Conservation (phyloP, 2,888 invertebrate species). For the Dynastes hyllus region DNA sequence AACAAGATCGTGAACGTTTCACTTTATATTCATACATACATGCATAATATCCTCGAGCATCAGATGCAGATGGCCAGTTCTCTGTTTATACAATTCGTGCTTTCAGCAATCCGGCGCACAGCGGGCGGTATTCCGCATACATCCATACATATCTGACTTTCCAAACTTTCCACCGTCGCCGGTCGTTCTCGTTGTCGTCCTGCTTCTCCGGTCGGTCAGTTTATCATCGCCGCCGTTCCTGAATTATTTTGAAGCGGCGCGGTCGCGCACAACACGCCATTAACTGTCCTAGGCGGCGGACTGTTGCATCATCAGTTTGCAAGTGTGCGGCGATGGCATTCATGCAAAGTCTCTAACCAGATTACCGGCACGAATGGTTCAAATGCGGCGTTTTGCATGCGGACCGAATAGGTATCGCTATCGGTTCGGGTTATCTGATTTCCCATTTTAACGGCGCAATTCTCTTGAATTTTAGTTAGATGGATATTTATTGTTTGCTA, state of each 20-base stretch:
- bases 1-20: slow-evolving; percentile 34
- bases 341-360: slow-evolving; percentile 45
- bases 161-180: slow-evolving; percentile 28
- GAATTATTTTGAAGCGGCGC: slow-evolving; percentile 39
- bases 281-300: slow-evolving; percentile 5
- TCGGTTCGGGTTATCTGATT: slow-evolving; percentile 19
- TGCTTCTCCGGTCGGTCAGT: slow-evolving; percentile 31
- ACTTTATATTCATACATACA: slow-evolving; percentile 44
- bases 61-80: slow-evolving; percentile 24
- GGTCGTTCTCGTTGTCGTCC: background rate
- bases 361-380: slow-evolving; percentile 28
- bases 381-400: slow-evolving; percentile 34
- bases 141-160: slow-evolving; percentile 38
- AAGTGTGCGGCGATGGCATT: slow-evolving; percentile 37
- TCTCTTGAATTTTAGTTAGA: slow-evolving; percentile 1
- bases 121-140: slow-evolving; percentile 24
- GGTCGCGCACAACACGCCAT: slow-evolving; percentile 32
- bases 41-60: slow-evolving; percentile 18
- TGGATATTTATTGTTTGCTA: background rate
- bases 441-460: slow-evolving; percentile 1
- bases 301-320: slow-evolving; percentile 44
- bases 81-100: slow-evolving; percentile 30
- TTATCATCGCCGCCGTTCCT: slow-evolving; percentile 35
- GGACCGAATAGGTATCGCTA: slow-evolving; percentile 17
- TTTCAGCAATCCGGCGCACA: slow-evolving; percentile 21